A percentile compares a stretch with the other conserved stretches of the same genome.
These are phyloP conservation scores for Sus cebifrons DNA, from an alignment of 2,797 vertebrate genomes.

Conservation along the genomic window DNA sequence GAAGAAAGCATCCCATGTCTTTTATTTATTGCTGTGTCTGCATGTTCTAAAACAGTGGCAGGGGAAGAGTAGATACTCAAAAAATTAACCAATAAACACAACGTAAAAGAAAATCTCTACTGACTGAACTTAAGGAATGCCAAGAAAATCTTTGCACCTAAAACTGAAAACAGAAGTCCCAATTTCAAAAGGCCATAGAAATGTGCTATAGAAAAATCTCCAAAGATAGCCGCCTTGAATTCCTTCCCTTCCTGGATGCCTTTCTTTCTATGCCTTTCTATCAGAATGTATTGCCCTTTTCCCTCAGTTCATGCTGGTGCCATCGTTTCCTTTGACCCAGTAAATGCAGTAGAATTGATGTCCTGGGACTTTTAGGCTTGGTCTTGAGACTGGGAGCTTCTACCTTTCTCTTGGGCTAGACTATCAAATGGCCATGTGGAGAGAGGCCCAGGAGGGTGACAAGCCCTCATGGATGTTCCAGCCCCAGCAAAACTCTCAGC, in stretches of 20 bases:
- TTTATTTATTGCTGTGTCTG: background rate
- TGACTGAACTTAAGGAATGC: background rate
- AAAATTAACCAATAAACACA: background rate
- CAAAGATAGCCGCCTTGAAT: background rate
- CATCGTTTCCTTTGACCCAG: background rate
- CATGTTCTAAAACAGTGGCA: background rate
- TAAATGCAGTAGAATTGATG: background rate
- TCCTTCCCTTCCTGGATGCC: background rate
- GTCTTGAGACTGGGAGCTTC: background rate
- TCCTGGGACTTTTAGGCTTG: background rate
- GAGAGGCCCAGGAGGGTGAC: background rate
- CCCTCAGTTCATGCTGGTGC: background rate
- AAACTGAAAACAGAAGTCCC: background rate
- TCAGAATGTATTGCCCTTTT: background rate
- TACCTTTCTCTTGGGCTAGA: background rate
- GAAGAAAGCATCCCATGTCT: background rate
- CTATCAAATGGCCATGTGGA: accelerated
- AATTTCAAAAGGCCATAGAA: background rate
- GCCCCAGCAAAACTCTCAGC: background rate
- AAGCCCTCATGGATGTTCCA: background rate
- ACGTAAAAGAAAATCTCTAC: background rate
- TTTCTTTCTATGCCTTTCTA: background rate
- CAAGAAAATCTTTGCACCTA: background rate
- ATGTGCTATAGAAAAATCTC: background rate
- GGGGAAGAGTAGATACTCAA: background rate